Base-by-base conservation (phyloP, 1,140 invertebrate species). In the Bombus waltoni region DNA sequence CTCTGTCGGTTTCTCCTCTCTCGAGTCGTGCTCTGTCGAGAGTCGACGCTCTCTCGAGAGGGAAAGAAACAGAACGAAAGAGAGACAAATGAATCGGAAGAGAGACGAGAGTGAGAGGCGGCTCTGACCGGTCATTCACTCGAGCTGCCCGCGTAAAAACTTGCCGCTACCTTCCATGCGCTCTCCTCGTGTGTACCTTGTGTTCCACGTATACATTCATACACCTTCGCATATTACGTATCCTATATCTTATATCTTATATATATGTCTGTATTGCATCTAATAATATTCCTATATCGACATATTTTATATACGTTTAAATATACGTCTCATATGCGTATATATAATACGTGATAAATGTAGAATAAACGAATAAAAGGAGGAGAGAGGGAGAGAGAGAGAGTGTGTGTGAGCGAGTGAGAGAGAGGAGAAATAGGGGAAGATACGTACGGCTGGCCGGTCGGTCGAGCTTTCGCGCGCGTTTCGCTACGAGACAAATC, bases 111-210 rank as follows among this genome's bases (percentile, higher is more conserved):
- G 92, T 89, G 93, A 94, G 92, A 94, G 93, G 93, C 91, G 89
- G 91, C 89, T 94, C 91, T 94, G 92, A 93, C 93, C 93, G 93
- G 93, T 94, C 93, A 94, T 94, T 94, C 93, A 94, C 93, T 94
- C 93, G 86, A 72, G 82, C 81, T 80, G 85, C 73, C 85, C 83
- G 84, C 88, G 92, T 92, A 94, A 93, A 94, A 94, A 93, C 86
- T 90, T 90, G 90, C 88, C 86, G 87, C 90, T 91, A 90, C 90
- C 89, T 91, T 91, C 82, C 87, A 88, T 83, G 81, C 85, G 81
- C 83, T 87, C 88, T 85, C 80, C 68, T 65, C 70, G 32, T 85
- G 80, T 88, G 78, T 68, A 90, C 78, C 88, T 90, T 88, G 71
- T 88, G 70, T 70, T 65, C 57, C 47, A n/a, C 53, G 73, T 86